phyloP scores from a whole-genome alignment of 2,888 invertebrate genomes.

The Macrostomum cliftonense region DNA sequence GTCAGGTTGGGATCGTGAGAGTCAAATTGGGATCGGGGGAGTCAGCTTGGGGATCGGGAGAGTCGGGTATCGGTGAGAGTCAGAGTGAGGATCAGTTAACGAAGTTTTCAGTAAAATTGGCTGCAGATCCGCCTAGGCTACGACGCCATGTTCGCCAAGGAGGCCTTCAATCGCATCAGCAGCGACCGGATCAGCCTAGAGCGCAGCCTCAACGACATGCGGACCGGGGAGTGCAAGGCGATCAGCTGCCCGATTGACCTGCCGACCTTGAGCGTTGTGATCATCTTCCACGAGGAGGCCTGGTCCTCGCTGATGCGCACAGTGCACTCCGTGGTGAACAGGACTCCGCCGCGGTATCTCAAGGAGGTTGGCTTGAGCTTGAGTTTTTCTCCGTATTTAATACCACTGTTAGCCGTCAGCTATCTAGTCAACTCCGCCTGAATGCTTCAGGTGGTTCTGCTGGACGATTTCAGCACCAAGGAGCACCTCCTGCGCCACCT shows the following conservation, averaged over 20 bases:
- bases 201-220: constrained; percentile 52
- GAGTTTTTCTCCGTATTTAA: constrained; percentile 43
- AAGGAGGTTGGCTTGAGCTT: constrained; percentile 72
- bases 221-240: constrained; percentile 40
- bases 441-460: constrained; percentile 16
- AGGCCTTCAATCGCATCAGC: constrained; percentile 67
- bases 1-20: no score
- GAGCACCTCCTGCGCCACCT: constrained; percentile 12
- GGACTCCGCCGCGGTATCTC: constrained; percentile 51
- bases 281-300: constrained; percentile 71
- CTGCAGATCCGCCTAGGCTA: neutral
- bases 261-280: constrained; percentile 51
- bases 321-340: constrained; percentile 67
- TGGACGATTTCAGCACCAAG: constrained; percentile 19
- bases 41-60: constrained; percentile 10
- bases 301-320: constrained; percentile 65
- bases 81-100: no score
- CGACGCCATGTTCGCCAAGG: constrained; percentile 48
- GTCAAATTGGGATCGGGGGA: no score
- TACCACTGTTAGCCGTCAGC: no score
- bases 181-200: constrained; percentile 71
- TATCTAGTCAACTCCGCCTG: no score
- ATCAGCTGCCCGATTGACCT: constrained; percentile 49
- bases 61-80: neutral
- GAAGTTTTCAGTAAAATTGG: neutral